Percentiles rank a stretch among this genome's conserved stretches.
These are phyloP conservation scores for Muscidifurax raptorellus DNA, from an alignment of 1,140 invertebrate species.

Conservation along the genomic window DNA sequence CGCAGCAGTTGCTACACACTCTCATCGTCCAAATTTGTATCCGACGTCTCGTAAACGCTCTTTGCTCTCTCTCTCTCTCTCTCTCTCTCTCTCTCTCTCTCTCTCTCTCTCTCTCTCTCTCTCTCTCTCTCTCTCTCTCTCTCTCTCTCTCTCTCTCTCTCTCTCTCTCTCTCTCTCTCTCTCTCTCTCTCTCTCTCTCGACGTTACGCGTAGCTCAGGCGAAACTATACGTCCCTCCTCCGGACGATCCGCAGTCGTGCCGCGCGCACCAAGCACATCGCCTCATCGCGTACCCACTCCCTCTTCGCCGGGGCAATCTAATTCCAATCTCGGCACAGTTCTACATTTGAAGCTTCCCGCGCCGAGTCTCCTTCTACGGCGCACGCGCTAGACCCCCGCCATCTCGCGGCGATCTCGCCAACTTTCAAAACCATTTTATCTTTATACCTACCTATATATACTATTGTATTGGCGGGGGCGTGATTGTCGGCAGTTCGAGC, in stretches of 20 bases:
- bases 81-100: slow-evolving; percentile 22
- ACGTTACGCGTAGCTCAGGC: background rate
- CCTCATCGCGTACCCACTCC: slow-evolving; percentile 25
- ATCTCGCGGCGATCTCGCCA: background rate
- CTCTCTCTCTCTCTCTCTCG: slow-evolving; percentile 22
- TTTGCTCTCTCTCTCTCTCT: slow-evolving; percentile 23
- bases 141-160: slow-evolving; percentile 21
- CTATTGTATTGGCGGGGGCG: too few species aligned
- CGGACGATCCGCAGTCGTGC: slow-evolving; percentile 43
- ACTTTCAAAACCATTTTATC: background rate
- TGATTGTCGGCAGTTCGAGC: slow-evolving; percentile 64
- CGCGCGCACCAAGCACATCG: slow-evolving; percentile 46
- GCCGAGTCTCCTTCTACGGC: background rate
- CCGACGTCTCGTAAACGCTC: slow-evolving; percentile 28
- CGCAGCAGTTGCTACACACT: background rate
- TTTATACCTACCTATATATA: too few species aligned
- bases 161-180: slow-evolving; percentile 13
- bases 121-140: slow-evolving; percentile 19
- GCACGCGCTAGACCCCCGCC: background rate
- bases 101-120: slow-evolving; percentile 17
- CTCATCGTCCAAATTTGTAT: slow-evolving; percentile 41
- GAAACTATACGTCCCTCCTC: background rate
- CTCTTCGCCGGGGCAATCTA: background rate
- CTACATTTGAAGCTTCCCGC: slow-evolving; percentile 44
- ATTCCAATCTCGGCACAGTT: slow-evolving; percentile 12